phyloP scores from a whole-genome alignment of 2,888 invertebrate genomes.

The Scaptomyza parva region DNA sequence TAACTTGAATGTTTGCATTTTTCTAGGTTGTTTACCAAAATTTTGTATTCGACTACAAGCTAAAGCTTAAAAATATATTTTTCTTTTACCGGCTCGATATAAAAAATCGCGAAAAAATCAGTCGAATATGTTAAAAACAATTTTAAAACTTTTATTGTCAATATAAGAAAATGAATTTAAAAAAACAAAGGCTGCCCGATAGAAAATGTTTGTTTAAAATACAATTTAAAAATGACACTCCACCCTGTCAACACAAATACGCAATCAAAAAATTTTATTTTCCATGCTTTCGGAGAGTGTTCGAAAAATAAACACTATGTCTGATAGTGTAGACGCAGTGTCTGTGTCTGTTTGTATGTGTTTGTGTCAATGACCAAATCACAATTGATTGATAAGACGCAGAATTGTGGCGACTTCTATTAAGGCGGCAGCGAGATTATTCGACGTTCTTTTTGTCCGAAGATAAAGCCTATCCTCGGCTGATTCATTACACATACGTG shows the following conservation, averaged over 20 bases:
- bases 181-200: background rate
- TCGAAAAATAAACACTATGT: background rate
- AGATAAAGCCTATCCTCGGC: conserved; percentile 28
- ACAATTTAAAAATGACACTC: background rate
- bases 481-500: conserved; percentile 23
- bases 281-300: background rate
- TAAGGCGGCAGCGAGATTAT: conserved; percentile 11
- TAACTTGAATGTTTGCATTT: conserved; percentile 37
- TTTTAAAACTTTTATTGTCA: background rate
- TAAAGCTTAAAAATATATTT: conserved; percentile 1
- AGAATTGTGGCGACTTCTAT: background rate
- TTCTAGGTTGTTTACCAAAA: conserved; percentile 26
- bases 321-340: conserved; percentile 13
- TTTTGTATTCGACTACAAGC: conserved; percentile 6
- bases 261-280: background rate
- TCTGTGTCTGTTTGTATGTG: conserved; percentile 57
- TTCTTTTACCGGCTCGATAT: background rate
- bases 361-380: conserved; percentile 70
- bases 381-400: conserved; percentile 56
- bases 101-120: conserved; percentile 1
- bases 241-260: background rate
- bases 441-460: background rate
- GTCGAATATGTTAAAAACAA: background rate
- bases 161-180: background rate
- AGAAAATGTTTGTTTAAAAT: background rate